A percentile compares a stretch with the other conserved stretches of the same genome.
These are phyloP conservation scores for Tachysurus fulvidraco DNA, from an alignment of 2,113 vertebrate genomes.

Conservation along the genomic window DNA sequence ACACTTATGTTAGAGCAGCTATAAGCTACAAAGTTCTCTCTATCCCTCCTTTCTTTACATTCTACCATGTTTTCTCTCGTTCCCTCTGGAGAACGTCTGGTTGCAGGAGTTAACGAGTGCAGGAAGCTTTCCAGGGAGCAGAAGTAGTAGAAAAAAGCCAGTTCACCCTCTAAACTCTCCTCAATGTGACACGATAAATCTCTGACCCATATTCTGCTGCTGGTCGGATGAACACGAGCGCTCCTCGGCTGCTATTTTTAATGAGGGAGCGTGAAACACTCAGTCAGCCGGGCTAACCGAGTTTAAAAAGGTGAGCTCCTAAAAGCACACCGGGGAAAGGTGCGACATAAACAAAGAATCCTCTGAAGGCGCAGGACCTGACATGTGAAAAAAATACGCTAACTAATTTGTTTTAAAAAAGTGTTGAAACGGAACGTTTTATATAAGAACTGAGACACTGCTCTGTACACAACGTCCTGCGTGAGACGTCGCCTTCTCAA, in stretches of 20 bases:
- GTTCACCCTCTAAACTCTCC: conserved; percentile 21
- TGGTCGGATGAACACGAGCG: conserved; percentile 8
- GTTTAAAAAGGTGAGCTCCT: conserved; percentile 3
- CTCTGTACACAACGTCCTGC: not conserved
- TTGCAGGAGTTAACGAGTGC: not conserved
- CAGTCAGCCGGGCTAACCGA: conserved; percentile 31
- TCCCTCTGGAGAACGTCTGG: not conserved
- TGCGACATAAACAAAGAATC: not conserved
- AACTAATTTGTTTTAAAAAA: not conserved
- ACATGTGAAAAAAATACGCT: not conserved
- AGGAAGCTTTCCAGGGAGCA: not conserved
- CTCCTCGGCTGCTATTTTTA: conserved; percentile 31
- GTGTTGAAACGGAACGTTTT: not conserved
- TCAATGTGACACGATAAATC: conserved; percentile 34
- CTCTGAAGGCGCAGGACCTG: not conserved
- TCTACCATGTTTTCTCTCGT: not conserved
- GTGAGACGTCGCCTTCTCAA: not conserved
- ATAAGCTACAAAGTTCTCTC: not conserved
- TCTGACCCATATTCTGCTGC: conserved; percentile 39
- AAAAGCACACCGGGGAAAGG: not conserved
- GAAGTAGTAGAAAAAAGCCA: not conserved
- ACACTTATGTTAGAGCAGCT: not conserved
- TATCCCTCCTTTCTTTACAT: not conserved
- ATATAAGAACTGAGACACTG: too few relatives aligned
- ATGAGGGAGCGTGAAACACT: conserved; percentile 9